Percentiles rank a stretch among this genome's conserved stretches.
Evolutionary conservation across 2,797 vertebrate genomes (phyloP).

Genomic region (Anguilla obscura): DNA sequence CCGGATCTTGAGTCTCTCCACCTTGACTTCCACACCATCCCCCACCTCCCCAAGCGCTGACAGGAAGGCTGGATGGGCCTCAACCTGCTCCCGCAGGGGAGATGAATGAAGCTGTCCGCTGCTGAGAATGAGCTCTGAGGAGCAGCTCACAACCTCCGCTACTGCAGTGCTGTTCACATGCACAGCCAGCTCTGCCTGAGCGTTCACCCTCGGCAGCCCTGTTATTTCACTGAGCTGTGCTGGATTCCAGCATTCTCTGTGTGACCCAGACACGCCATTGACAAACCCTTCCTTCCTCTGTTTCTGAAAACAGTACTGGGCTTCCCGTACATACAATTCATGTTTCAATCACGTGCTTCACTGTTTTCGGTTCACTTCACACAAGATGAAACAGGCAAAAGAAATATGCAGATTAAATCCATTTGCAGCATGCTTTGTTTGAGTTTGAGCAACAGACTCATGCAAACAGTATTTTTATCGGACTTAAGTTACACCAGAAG

Average conservation of each 20-base stretch:
- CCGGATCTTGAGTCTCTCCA: not conserved
- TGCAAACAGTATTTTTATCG: too few species aligned
- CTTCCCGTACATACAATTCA: slow-evolving; percentile 12
- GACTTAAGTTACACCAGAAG: not conserved
- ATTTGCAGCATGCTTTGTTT: not conserved
- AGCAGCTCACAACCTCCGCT: not conserved
- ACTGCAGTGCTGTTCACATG: not conserved
- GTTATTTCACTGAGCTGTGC: not conserved
- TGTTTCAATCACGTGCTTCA: not conserved
- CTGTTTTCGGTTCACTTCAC: not conserved
- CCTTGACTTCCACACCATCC: not conserved
- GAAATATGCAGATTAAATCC: not conserved
- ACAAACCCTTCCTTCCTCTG: slow-evolving; percentile 9
- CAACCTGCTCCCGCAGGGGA: not conserved
- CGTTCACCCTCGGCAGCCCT: not conserved
- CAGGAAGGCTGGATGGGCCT: not conserved
- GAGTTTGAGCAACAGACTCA: not conserved
- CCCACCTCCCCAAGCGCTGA: not conserved
- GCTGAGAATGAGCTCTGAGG: not conserved
- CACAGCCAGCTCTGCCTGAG: not conserved
- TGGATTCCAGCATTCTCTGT: not conserved
- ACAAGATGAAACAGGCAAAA: not conserved
- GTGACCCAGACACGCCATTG: slow-evolving; percentile 1
- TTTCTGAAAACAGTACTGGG: not conserved
- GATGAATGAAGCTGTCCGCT: not conserved